Evolutionary conservation across 2,113 vertebrate species (phyloP), one percentile per base, ranked within the genome.

Genomic region (Gobius niger): DNA sequence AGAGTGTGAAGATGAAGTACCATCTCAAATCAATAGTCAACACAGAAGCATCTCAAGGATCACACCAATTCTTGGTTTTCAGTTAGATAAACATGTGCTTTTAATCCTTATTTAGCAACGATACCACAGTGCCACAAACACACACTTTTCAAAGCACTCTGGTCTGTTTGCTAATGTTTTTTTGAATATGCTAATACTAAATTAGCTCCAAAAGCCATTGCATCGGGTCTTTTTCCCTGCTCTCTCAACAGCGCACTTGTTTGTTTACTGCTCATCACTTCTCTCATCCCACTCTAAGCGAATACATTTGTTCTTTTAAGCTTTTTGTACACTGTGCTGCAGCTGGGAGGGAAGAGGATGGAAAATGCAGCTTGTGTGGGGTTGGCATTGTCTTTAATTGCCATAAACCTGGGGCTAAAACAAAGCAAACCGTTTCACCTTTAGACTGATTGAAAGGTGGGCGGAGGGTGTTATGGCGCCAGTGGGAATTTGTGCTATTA

Each of bases 161-260:
- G 0, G 11, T 65, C 65, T 83, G 72, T 76, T 77, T 73, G 59
- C 65, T 69, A 47, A 73, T 68, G 47, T 73, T 80, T 81, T 73
- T 76, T 71, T 85, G 56, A 82, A 77, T 78, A 72, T 79, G 77
- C 42, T 63, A 72, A 84, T 71, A 64, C 41, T 60, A n/a, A 52
- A 74, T 66, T 66, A 47, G 63, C 69, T 67, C 40, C 52, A 76
- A 61, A 77, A 74, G n/a, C 42, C 10, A 46, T 19, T 49, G 69
- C 64, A 72, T 66, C 34, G 62, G 67, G 61, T 24, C 63, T 59
- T 47, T 53, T 51, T 70, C 34, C 40, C 15, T 44, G 13, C 18
- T 46, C 42, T 49, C 68, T 63, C 69, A 12, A 42, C 63, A 8
- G 62, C 46, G 63, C 57, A 9, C 52, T 68, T 70, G 65, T 80